Base-by-base conservation (phyloP, 2,888 invertebrate genomes). In the Coleophora flavipennella region DNA sequence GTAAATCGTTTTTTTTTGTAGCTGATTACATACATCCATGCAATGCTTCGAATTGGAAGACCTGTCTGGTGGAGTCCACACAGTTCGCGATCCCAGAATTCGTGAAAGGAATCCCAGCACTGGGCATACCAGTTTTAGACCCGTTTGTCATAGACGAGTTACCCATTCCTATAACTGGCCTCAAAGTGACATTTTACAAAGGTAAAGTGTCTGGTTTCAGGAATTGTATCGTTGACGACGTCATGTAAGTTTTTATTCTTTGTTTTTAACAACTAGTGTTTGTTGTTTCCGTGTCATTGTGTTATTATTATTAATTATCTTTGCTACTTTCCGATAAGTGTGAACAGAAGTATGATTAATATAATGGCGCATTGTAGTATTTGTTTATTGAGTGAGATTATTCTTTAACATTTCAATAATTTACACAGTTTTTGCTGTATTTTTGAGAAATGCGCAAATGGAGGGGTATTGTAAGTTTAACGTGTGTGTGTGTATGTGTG, bases 11-110 rank as follows among this genome's bases (percentile, higher is more conserved):
- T 1, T 7, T 29, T 2, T 29, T 29, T 29, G 4, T 63, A 84
- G 84, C 84, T 27, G 76, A 81, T 49, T 84, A 42, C 50, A 83
- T 84, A 31, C 67, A 63, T 27, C 78, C 80, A 0, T 84, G 83
- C 53, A 73, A 73, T 35, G 63, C 53, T 0, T 76, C 80, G 1
- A 59, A 63, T 7, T 55, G 59, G 36, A 67, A 54, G 28, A 8
- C 26, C 37, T 83, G 84, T 32, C 50, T 83, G 0, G 46, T 77
- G 2, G 67, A 67, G 49, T 45, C 83, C 1, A 74, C 80, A 2
- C 79, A 77, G 46, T 55, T 66, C 2, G 81, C 84, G 0, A 57
- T 84, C 1, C 80, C 79, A 7, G 57, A 66, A 0, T 84, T 84
- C 31, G 81, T 81, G 1, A 74, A 76, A 39, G 84, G 84, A 0